A percentile compares a stretch with the other conserved stretches of the same genome.
These are phyloP conservation scores for Phalangium opilio DNA, from an alignment of 2,888 invertebrate species.

Conservation along the genomic window DNA sequence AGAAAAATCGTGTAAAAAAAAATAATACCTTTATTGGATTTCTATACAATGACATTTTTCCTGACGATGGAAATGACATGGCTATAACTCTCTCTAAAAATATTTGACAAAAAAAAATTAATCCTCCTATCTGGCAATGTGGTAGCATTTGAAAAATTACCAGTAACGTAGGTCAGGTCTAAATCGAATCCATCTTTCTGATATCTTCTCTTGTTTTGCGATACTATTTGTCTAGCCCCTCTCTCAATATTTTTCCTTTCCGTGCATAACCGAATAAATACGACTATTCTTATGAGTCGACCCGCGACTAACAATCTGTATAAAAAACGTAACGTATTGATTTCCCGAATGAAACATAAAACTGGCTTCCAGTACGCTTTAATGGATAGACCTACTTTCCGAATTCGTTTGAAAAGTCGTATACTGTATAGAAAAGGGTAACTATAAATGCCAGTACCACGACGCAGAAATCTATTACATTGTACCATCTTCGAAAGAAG, in stretches of 20 bases:
- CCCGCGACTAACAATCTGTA: slow-evolving; percentile 28
- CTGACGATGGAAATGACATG: slow-evolving; percentile 38
- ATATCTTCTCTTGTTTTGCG: slow-evolving; percentile 37
- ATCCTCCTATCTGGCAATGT: neutral
- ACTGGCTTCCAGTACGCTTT: neutral
- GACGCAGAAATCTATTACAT: slow-evolving; percentile 33
- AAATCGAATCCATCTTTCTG: slow-evolving; percentile 37
- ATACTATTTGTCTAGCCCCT: slow-evolving; percentile 33
- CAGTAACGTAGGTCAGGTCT: slow-evolving; percentile 37
- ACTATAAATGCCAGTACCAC: slow-evolving; percentile 33
- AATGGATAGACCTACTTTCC: slow-evolving; percentile 25
- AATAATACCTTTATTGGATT: slow-evolving; percentile 33
- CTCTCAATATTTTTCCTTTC: slow-evolving; percentile 32
- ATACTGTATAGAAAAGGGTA: slow-evolving; percentile 29
- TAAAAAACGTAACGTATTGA: slow-evolving; percentile 7
- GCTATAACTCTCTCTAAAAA: slow-evolving; percentile 34
- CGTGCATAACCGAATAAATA: slow-evolving; percentile 30
- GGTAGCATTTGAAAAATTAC: slow-evolving; percentile 23
- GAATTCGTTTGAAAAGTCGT: slow-evolving; percentile 25
- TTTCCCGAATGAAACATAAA: neutral
- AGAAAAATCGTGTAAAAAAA: no score
- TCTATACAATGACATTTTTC: slow-evolving; percentile 35
- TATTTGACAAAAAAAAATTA: slow-evolving; percentile 1
- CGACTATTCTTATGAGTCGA: slow-evolving; percentile 29
- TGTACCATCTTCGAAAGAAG: slow-evolving; percentile 32